Conservation (phyloP, 2,113 vertebrate genomes). For the Pica pica region DNA sequence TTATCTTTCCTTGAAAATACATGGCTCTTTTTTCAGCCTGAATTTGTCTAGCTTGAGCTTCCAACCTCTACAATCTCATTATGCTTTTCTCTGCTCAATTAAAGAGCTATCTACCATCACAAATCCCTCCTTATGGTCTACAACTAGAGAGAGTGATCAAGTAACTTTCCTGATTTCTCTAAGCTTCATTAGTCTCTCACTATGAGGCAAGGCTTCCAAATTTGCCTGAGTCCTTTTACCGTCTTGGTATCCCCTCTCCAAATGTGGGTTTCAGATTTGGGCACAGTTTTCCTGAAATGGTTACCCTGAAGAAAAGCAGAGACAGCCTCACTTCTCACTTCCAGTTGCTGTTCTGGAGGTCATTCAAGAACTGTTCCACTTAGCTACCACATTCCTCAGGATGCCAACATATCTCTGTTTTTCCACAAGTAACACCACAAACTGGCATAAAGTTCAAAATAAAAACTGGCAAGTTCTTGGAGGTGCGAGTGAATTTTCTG, state of each 20-base stretch:
- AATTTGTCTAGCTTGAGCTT: conserved; percentile 6
- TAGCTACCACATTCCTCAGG: neutral
- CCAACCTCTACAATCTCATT: conserved; percentile 27
- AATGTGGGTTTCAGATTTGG: neutral
- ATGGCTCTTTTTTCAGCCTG: neutral
- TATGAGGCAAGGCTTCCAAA: neutral
- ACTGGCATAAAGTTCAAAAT: neutral
- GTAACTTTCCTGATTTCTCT: neutral
- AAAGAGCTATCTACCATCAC: conserved; percentile 20
- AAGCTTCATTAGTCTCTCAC: conserved; percentile 1
- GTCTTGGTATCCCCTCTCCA: neutral
- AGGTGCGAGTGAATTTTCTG: neutral
- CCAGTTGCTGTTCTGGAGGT: neutral
- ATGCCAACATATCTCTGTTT: neutral
- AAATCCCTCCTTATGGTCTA: neutral
- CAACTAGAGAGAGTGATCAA: neutral
- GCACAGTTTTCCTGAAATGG: neutral
- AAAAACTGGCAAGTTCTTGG: neutral
- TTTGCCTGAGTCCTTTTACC: neutral
- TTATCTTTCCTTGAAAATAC: neutral
- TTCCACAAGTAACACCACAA: neutral
- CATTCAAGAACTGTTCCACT: neutral
- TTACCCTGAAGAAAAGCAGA: neutral
- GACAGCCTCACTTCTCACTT: neutral
- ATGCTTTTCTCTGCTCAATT: conserved; percentile 43